Evolutionary conservation across 2,113 vertebrate genomes (phyloP).

Genomic region (Hyperopisus bebe): DNA sequence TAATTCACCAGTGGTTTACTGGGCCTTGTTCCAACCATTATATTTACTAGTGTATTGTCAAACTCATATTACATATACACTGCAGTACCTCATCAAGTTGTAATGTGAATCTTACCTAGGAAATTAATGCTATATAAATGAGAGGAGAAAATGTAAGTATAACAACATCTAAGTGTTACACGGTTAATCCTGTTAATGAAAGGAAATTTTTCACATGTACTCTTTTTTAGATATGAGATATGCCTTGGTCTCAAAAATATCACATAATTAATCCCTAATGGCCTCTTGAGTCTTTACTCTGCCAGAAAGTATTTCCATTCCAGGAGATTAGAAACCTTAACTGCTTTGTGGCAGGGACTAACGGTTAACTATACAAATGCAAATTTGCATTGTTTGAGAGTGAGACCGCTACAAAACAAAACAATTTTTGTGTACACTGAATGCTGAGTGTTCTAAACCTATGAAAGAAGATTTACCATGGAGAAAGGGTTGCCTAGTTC

Average conservation of each 20-base stretch:
- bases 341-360: not conserved
- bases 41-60: not conserved
- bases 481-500: not conserved
- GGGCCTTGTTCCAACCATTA: not conserved
- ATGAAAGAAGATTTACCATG: not conserved
- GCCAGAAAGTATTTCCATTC: not conserved
- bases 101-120: not conserved
- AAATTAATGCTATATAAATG: not conserved
- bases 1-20: not conserved
- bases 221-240: not conserved
- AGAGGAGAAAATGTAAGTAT: not conserved
- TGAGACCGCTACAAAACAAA: not conserved
- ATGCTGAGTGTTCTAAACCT: not conserved
- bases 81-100: not conserved
- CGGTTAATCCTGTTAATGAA: not conserved
- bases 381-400: not conserved
- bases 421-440: not conserved
- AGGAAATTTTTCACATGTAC: not conserved
- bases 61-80: not conserved
- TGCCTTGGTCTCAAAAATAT: not conserved
- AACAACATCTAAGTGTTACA: not conserved
- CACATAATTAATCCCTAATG: slow-evolving; percentile 13
- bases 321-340: not conserved
- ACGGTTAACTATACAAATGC: not conserved
- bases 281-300: not conserved